Conservation (phyloP, 2,113 vertebrate genomes). For the Barnardius zonarius region DNA sequence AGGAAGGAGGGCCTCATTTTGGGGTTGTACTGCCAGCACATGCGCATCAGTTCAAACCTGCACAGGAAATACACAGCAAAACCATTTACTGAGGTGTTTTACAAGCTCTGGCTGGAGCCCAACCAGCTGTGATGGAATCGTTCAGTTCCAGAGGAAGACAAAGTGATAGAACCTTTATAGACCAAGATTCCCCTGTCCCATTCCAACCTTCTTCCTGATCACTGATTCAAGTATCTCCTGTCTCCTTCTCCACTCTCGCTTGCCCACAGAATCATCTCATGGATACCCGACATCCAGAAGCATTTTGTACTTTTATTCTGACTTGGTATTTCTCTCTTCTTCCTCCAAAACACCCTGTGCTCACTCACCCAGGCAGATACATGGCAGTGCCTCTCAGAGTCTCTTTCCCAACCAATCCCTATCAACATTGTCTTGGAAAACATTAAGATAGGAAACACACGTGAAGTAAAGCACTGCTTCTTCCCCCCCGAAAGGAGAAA, state of each 20-base stretch:
- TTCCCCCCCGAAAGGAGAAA: not conserved
- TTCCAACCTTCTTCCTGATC: not conserved
- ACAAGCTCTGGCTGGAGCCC: not conserved
- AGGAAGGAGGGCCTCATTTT: conserved; percentile 96
- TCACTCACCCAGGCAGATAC: not conserved
- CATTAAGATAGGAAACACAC: not conserved
- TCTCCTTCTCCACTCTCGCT: not conserved
- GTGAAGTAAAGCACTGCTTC: not conserved
- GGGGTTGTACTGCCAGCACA: conserved; percentile 99
- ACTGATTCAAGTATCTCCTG: not conserved
- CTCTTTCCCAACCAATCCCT: not conserved
- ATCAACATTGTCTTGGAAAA: not conserved
- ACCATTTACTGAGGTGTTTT: not conserved
- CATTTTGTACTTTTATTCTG: not conserved
- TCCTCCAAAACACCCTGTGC: not conserved
- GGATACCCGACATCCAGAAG: not conserved
- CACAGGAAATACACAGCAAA: not conserved
- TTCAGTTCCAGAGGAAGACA: rapidly evolving
- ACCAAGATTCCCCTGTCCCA: rapidly evolving
- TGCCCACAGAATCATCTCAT: rapidly evolving
- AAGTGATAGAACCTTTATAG: not conserved
- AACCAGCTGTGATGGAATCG: not conserved
- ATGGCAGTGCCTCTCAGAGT: rapidly evolving
- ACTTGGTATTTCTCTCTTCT: not conserved
- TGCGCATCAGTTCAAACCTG: conserved; percentile 96